Conservation (phyloP, 1,140 invertebrate species). For the Pemphigus obesinymphae region DNA sequence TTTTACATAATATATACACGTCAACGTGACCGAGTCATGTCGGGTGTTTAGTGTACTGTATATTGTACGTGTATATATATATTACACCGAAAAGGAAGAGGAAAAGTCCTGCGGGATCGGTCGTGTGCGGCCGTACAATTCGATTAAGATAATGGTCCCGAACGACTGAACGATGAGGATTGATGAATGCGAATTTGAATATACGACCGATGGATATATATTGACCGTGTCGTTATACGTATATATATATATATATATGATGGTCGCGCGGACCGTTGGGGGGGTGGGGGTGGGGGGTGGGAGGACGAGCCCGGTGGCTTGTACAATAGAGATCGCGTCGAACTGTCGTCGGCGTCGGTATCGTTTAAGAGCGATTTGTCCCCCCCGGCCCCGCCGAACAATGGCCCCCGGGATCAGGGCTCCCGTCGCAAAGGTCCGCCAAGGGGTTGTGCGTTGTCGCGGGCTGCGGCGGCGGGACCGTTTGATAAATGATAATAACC, state of each 20-base stretch:
- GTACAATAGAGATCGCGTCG: background rate
- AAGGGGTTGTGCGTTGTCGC: constrained; percentile 12
- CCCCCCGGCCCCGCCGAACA: background rate
- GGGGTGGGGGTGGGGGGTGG: background rate
- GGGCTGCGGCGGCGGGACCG: background rate
- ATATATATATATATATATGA: too few species aligned
- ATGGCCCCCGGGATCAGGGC: constrained; percentile 21
- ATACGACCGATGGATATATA: constrained; percentile 29
- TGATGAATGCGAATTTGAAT: constrained; percentile 39
- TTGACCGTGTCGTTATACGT: constrained; percentile 17
- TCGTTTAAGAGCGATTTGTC: constrained; percentile 42
- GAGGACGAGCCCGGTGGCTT: background rate
- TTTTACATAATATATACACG: too few species aligned
- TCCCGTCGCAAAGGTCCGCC: constrained; percentile 28
- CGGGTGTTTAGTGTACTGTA: too few species aligned
- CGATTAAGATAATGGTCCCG: constrained; percentile 37
- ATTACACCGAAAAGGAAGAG: background rate
- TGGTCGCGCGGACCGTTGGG: background rate
- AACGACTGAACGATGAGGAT: too few species aligned
- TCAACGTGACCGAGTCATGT: background rate
- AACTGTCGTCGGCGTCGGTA: background rate
- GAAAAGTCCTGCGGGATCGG: constrained; percentile 18
- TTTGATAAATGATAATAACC: constrained; percentile 41
- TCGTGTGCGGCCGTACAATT: background rate
- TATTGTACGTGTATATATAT: background rate